Evolutionary conservation across 2,113 vertebrate genomes (phyloP).

Genomic region (Colius striatus): DNA sequence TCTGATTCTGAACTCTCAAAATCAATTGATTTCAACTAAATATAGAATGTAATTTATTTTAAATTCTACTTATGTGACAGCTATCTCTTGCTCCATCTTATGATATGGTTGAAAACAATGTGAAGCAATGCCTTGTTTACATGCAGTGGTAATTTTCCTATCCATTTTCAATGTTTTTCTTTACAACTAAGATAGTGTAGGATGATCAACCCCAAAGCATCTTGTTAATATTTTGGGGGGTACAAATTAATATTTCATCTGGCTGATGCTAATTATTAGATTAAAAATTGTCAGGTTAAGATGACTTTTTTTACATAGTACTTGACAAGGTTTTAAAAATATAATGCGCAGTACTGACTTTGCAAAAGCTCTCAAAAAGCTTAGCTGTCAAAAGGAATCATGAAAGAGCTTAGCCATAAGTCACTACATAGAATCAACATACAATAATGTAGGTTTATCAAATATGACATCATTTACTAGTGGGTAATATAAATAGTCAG

Average conservation of each 20-base stretch:
- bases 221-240: neutral
- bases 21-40: slow-evolving; percentile 44
- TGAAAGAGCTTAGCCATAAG: neutral
- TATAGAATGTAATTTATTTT: slow-evolving; percentile 27
- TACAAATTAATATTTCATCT: neutral
- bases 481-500: neutral
- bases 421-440: neutral
- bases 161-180: neutral
- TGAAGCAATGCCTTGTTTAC: neutral
- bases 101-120: neutral
- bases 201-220: neutral
- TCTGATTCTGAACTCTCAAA: slow-evolving; percentile 38
- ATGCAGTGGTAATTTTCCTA: neutral
- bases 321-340: slow-evolving; percentile 9
- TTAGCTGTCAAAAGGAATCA: neutral
- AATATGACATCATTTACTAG: neutral
- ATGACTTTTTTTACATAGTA: neutral
- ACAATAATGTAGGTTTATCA: neutral
- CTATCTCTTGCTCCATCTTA: neutral
- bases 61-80: slow-evolving; percentile 26
- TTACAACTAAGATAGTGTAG: neutral
- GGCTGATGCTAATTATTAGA: neutral
- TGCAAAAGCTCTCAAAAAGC: neutral
- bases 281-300: neutral
- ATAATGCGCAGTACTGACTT: neutral